A percentile compares a stretch with the other conserved stretches of the same genome.
phyloP scores from a whole-genome alignment of 2,888 invertebrate genomes.

The Drosophila helvetica region DNA sequence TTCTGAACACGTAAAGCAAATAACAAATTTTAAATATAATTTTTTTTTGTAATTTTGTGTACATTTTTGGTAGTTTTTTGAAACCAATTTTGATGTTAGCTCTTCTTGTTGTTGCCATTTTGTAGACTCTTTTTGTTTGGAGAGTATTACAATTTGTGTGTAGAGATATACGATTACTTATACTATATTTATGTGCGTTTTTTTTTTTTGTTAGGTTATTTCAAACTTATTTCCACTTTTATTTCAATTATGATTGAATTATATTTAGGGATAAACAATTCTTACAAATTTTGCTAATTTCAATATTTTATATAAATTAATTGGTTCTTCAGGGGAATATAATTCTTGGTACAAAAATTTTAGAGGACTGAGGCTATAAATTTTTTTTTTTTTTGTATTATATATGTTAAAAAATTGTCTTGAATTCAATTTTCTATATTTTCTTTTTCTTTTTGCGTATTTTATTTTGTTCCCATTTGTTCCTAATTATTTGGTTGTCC shows the following conservation, averaged over 20 bases:
- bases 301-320: neutral
- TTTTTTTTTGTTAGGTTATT: slow-evolving; percentile 3
- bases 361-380: neutral
- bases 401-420: neutral
- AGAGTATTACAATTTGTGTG: slow-evolving; percentile 35
- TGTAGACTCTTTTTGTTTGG: slow-evolving; percentile 60
- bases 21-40: slow-evolving; percentile 3
- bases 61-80: slow-evolving; percentile 1
- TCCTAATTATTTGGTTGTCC: too few relatives aligned
- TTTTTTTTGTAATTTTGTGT: slow-evolving; percentile 1
- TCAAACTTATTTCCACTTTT: slow-evolving; percentile 1
- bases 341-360: neutral
- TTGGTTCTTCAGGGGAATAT: neutral
- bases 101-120: slow-evolving; percentile 79
- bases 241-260: neutral
- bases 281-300: slow-evolving; percentile 17
- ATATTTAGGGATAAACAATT: neutral
- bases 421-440: too few relatives aligned
- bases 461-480: too few relatives aligned
- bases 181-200: neutral
- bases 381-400: neutral
- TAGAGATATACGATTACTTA: slow-evolving; percentile 1
- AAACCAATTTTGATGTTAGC: slow-evolving; percentile 64
- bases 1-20: slow-evolving; percentile 30
- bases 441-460: neutral